Evolutionary conservation across 2,888 invertebrate species (phyloP), one percentile per base, ranked within the genome.

Genomic region (Scotopteryx bipunctaria): DNA sequence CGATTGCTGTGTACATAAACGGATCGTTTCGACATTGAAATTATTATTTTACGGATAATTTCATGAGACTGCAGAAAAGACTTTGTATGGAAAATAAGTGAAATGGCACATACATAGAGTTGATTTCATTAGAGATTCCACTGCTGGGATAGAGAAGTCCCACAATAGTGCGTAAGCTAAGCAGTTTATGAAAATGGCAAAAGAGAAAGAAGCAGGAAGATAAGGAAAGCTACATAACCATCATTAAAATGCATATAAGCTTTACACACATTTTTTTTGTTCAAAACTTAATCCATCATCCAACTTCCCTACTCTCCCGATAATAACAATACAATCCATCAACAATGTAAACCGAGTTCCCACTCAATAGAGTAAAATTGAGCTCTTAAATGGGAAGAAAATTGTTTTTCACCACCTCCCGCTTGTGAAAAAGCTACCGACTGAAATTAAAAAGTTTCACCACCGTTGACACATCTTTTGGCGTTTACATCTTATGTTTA

Each of bases 401-500:
- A 87, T 87, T 87, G 85, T 85, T 86, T 85, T 79, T 72, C 79
- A 74, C 66, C n/a, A n/a, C 72, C 69, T 23, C 41, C 32, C 16
- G n/a, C 35, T 48, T 45, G 27, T 11, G 27, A 11, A 5, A 27
- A 27, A n/a, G n/a, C n/a, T n/a, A 15, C 74, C 76, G 78, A 71
- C 78, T 33, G 80, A 85, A 87, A 88, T 17, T 87, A 83, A 86
- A 88, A 88, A 88, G 86, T 86, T 86, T 85, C 74, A 79, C 83
- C 79, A 87, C 86, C 85, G 78, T 83, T 86, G 88, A 87, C 86
- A 86, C 82, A 76, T 85, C 82, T 86, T 86, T 78, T 86, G 85
- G 81, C 85, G 81, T 86, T 27, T 82, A 86, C 86, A 87, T 88
- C 85, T 87, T 84, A 78, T 73, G 23, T 23, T n/a, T n/a, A n/a